Percentiles rank a stretch among this genome's conserved stretches.
Evolutionary conservation across 2,888 invertebrate species (phyloP).

Genomic region (Mimumesa dahlbomi): DNA sequence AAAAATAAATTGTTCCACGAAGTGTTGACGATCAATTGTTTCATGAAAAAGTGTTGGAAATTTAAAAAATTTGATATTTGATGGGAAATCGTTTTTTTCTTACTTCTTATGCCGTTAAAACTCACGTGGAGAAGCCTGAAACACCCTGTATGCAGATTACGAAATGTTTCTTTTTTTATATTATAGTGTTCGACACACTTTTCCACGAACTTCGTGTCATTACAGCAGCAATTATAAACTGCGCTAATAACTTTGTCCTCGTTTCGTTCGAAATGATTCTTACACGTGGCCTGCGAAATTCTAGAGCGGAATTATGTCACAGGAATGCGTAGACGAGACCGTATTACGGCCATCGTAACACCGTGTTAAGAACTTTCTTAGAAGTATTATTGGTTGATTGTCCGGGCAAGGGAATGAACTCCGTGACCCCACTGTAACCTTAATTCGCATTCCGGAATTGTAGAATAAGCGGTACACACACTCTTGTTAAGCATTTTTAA

Average conservation of each 20-base stretch:
- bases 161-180: no score
- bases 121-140: no score
- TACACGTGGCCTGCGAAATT: no score
- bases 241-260: not conserved
- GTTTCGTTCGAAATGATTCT: no score
- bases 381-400: constrained; percentile 30
- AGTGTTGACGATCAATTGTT: no score
- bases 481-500: constrained; percentile 25
- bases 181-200: no score
- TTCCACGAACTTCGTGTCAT: not conserved
- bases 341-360: constrained; percentile 37
- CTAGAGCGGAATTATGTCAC: constrained; percentile 34
- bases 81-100: no score
- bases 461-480: constrained; percentile 20
- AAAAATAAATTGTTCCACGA: no score
- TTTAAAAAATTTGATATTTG: no score
- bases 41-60: no score
- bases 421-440: constrained; percentile 39
- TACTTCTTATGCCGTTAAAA: no score
- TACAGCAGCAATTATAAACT: not conserved
- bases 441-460: constrained; percentile 46
- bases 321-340: constrained; percentile 11
- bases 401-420: constrained; percentile 25
- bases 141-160: no score
- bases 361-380: constrained; percentile 36